Conservation (phyloP, 1,140 invertebrate genomes). For the Magallana angulata region DNA sequence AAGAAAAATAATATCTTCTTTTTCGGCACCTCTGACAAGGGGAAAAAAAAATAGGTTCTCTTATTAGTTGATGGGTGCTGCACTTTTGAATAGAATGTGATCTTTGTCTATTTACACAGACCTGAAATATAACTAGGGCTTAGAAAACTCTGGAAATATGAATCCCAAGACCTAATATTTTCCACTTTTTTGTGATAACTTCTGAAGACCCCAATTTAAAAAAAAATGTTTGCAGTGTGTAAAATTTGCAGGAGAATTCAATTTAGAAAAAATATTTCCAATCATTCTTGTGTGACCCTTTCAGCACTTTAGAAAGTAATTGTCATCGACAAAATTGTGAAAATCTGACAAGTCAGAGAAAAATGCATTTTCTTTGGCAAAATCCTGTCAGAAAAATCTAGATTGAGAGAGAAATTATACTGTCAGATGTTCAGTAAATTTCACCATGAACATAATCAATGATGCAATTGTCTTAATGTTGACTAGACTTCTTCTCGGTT, state of each 20-base stretch:
- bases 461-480: neutral
- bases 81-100: no score
- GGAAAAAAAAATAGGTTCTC: no score
- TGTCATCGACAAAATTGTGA: constrained; percentile 1
- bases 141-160: neutral
- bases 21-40: neutral
- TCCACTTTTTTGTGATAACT: constrained; percentile 6
- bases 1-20: constrained; percentile 6
- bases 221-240: constrained; percentile 8
- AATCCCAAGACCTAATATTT: constrained; percentile 1
- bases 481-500: neutral
- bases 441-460: neutral
- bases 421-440: constrained; percentile 3
- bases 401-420: neutral
- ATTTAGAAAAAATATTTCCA: neutral
- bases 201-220: neutral
- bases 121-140: no score
- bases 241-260: constrained; percentile 8
- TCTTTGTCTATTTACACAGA: no score
- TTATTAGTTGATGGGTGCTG: no score
- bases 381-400: neutral
- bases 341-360: neutral
- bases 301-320: neutral
- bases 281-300: neutral
- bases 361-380: neutral